A percentile compares a stretch with the other conserved stretches of the same genome.
phyloP scores from a whole-genome alignment of 2,113 vertebrate species.

The Tauraco erythrolophus region DNA sequence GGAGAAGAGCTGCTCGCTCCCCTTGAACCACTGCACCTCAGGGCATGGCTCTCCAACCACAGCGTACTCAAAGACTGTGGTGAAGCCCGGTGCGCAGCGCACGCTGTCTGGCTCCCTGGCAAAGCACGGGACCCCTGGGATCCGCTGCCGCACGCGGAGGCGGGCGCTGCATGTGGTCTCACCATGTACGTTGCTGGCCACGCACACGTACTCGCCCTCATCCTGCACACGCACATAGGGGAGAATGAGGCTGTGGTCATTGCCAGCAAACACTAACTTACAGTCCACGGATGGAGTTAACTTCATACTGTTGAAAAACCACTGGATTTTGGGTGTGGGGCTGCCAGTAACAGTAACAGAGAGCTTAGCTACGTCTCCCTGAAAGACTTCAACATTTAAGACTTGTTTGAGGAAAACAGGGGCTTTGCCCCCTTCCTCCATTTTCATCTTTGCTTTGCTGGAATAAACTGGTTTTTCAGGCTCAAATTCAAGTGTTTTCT shows the following conservation, averaged over 20 bases:
- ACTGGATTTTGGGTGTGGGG: constrained; percentile 87
- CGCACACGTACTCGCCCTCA: constrained; percentile 87
- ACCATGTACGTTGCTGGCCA: constrained; percentile 84
- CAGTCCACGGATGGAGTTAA: constrained; percentile 79
- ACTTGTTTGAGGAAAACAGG: constrained; percentile 86
- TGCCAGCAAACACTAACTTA: constrained; percentile 83
- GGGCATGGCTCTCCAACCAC: constrained; percentile 81
- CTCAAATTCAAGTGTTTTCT: constrained; percentile 92
- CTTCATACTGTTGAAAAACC: constrained; percentile 83
- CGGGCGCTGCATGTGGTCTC: constrained; percentile 81
- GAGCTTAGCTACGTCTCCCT: constrained; percentile 84
- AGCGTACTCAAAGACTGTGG: constrained; percentile 75
- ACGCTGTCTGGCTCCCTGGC: accelerated
- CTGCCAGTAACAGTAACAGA: constrained; percentile 84
- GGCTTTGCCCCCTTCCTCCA: constrained; percentile 68
- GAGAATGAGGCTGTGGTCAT: constrained; percentile 87
- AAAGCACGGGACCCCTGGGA: neutral
- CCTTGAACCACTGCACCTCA: constrained; percentile 85
- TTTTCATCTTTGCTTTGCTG: constrained; percentile 80
- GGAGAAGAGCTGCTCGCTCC: constrained; percentile 74
- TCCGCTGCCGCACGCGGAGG: neutral
- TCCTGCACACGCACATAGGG: constrained; percentile 77
- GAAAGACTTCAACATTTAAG: constrained; percentile 73
- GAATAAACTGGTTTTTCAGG: constrained; percentile 86
- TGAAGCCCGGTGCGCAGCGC: neutral